Conservation (phyloP, 2,797 vertebrate species). For the Oreonectes daqikongensis region DNA sequence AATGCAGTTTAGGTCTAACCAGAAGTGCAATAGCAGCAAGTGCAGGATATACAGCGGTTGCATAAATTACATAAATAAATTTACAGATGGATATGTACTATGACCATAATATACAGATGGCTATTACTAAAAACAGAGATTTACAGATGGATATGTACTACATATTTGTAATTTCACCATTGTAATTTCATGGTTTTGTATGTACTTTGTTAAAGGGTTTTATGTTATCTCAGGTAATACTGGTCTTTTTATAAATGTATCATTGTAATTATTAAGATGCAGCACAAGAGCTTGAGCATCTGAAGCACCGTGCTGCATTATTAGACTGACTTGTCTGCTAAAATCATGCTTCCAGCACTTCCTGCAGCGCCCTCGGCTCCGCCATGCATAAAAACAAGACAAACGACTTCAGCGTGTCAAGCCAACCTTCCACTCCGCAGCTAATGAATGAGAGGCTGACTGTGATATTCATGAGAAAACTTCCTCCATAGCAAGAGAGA, state of each 20-base stretch:
- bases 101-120: no score
- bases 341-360: conserved; percentile 32
- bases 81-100: no score
- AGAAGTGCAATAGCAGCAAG: no score
- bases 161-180: no score
- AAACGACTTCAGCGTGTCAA: conserved; percentile 33
- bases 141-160: no score
- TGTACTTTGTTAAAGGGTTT: no score
- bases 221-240: not conserved
- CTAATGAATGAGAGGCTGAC: conserved; percentile 44
- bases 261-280: not conserved
- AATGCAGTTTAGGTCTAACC: no score
- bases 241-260: not conserved
- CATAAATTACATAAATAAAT: no score
- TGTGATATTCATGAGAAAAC: conserved; percentile 30
- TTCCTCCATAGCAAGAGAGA: conserved; percentile 6
- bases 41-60: no score
- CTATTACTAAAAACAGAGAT: no score
- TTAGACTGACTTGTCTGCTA: not conserved
- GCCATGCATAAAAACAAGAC: conserved; percentile 20
- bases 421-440: conserved; percentile 21
- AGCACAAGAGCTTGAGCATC: not conserved
- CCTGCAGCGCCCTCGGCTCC: conserved; percentile 36
- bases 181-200: no score
- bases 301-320: not conserved